Conservation (phyloP, 2,888 invertebrate genomes). For the Aquatica leii region DNA sequence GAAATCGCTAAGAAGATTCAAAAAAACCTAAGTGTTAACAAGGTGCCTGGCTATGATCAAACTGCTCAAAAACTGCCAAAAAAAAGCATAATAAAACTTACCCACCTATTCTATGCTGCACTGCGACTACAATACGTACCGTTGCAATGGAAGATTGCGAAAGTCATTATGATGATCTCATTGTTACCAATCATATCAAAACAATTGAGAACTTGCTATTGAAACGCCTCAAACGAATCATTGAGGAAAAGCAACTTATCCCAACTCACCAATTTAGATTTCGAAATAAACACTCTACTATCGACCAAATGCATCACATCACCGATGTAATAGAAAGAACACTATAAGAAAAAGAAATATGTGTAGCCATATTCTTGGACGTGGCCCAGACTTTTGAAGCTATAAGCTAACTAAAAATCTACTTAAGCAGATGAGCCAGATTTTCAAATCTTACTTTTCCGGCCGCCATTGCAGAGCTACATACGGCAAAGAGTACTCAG, state of each 20-base stretch:
- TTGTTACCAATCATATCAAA: too few relatives aligned
- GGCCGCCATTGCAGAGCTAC: too few relatives aligned
- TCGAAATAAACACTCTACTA: constrained; percentile 35
- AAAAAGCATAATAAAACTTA: too few relatives aligned
- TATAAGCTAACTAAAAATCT: too few relatives aligned
- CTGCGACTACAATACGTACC: too few relatives aligned
- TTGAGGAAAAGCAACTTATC: constrained; percentile 34
- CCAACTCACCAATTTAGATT: constrained; percentile 42
- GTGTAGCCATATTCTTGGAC: constrained; percentile 34
- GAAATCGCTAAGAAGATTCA: constrained; percentile 36
- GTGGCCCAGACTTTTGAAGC: constrained; percentile 10
- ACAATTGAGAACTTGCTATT: constrained; percentile 23
- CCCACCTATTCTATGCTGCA: too few relatives aligned
- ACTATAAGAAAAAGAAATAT: constrained; percentile 34
- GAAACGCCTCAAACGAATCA: constrained; percentile 29
- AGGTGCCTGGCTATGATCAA: constrained; percentile 24
- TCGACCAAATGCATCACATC: constrained; percentile 39
- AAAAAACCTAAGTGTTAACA: too few relatives aligned
- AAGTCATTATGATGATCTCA: too few relatives aligned
- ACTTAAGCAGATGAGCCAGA: too few relatives aligned
- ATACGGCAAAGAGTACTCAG: too few relatives aligned
- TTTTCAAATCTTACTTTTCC: too few relatives aligned
- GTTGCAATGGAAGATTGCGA: too few relatives aligned
- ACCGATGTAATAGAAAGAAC: constrained; percentile 28
- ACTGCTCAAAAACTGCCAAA: not conserved